phyloP scores from a whole-genome alignment of 2,797 vertebrate species.

The Pangasius macronema region DNA sequence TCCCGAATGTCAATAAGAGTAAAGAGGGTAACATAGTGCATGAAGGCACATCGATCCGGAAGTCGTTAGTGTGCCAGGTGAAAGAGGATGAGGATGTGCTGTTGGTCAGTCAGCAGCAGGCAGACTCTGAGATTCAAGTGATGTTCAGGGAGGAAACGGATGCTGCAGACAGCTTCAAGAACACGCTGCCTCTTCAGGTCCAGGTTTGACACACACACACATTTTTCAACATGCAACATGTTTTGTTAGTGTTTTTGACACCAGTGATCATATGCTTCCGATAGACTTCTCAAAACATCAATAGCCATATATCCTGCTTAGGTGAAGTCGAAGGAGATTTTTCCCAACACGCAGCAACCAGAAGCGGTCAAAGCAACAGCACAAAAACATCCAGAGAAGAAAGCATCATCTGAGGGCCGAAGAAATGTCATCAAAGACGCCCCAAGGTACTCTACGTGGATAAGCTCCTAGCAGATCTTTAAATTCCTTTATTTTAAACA shows the following conservation, averaged over 20 bases:
- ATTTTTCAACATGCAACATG: background rate
- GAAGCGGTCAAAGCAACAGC: background rate
- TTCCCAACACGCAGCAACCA: background rate
- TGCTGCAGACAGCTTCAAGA: constrained; percentile 48
- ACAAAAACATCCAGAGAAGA: background rate
- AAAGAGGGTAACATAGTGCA: background rate
- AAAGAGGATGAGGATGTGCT: background rate
- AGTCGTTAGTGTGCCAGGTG: constrained; percentile 47
- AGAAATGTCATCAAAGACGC: background rate
- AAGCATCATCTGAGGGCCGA: background rate
- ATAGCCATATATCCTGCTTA: constrained; percentile 41
- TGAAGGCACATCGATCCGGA: constrained; percentile 49
- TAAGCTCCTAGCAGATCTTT: background rate
- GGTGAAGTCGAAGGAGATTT: constrained; percentile 65
- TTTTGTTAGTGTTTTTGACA: background rate
- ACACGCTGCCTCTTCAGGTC: constrained; percentile 53
- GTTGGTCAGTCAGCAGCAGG: background rate
- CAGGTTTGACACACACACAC: constrained; percentile 10
- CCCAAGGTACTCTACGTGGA: constrained; percentile 16
- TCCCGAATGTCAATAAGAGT: constrained; percentile 14
- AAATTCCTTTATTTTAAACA: background rate
- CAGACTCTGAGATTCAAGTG: background rate
- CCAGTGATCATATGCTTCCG: background rate
- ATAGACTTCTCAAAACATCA: background rate
- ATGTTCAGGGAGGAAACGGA: background rate